Evolutionary conservation across 1,140 invertebrate species (phyloP).

Genomic region (Scylla paramamosain): DNA sequence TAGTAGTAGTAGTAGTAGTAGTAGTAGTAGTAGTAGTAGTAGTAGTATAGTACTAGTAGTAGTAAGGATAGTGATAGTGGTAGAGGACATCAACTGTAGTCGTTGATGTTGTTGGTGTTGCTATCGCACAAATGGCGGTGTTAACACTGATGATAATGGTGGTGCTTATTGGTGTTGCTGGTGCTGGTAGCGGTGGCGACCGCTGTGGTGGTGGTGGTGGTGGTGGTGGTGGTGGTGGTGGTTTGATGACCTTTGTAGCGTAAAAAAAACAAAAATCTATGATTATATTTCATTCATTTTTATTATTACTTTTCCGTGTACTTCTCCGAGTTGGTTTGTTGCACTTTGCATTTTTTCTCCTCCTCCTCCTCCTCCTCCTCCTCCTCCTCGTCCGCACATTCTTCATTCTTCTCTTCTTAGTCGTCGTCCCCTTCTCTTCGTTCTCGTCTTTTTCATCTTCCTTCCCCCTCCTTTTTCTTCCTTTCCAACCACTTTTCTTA

Average conservation of each 20-base stretch:
- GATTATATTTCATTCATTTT: background rate
- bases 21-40: too few species aligned
- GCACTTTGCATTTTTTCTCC: background rate
- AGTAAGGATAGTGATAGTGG: too few species aligned
- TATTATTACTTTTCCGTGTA: background rate
- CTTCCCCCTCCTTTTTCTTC: background rate
- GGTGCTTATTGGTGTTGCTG: background rate
- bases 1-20: too few species aligned
- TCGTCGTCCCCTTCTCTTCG: background rate
- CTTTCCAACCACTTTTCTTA: background rate
- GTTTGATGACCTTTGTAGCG: background rate
- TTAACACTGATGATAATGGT: background rate
- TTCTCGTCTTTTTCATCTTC: background rate
- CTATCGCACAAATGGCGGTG: background rate
- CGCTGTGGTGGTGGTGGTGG: too few species aligned
- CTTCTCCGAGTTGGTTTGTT: background rate
- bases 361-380: background rate
- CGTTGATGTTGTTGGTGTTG: too few species aligned
- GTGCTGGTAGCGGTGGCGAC: background rate
- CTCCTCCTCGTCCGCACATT: background rate
- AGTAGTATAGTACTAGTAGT: too few species aligned
- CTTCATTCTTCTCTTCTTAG: background rate
- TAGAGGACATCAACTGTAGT: too few species aligned
- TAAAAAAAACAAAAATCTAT: background rate
- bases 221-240: background rate